phyloP scores from a whole-genome alignment of 1,140 invertebrate genomes.

The Hypothenemus hampei region DNA sequence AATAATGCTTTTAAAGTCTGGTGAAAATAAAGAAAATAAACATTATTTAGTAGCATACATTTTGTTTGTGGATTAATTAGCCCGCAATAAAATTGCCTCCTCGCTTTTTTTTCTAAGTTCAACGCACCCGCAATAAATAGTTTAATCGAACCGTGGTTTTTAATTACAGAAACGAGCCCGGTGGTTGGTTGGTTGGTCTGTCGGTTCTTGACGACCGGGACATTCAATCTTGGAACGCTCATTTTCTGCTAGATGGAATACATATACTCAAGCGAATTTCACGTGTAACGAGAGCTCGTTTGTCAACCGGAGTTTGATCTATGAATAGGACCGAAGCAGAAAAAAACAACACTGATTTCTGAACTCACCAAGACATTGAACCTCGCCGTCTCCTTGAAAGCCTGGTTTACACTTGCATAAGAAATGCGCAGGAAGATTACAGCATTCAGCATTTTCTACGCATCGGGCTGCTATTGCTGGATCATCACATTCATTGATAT shows the following conservation, averaged over 20 bases:
- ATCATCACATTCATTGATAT: slow-evolving; percentile 91
- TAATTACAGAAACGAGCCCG: slow-evolving; percentile 9
- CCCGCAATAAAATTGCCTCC: not conserved
- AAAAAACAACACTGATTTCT: not conserved
- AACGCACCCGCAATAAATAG: slow-evolving; percentile 13
- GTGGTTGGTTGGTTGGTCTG: too few species aligned
- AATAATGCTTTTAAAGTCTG: too few species aligned
- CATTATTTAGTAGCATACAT: not conserved
- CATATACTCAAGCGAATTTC: too few species aligned
- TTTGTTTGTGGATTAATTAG: not conserved
- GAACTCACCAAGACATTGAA: slow-evolving; percentile 70
- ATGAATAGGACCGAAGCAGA: not conserved
- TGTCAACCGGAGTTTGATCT: too few species aligned
- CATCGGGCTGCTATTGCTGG: slow-evolving; percentile 74
- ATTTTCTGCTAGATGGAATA: not conserved
- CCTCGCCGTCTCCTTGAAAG: slow-evolving; percentile 83
- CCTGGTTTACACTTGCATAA: slow-evolving; percentile 90
- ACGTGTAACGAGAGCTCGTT: too few species aligned
- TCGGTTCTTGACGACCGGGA: not conserved
- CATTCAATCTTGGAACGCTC: slow-evolving; percentile 11
- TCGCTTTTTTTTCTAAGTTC: slow-evolving; percentile 1
- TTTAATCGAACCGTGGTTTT: slow-evolving; percentile 12
- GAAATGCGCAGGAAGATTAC: slow-evolving; percentile 89
- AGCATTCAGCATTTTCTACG: slow-evolving; percentile 89
- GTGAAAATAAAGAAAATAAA: too few species aligned